Conservation (phyloP, 2,113 vertebrate genomes). For the Pycnonotus jocosus region DNA sequence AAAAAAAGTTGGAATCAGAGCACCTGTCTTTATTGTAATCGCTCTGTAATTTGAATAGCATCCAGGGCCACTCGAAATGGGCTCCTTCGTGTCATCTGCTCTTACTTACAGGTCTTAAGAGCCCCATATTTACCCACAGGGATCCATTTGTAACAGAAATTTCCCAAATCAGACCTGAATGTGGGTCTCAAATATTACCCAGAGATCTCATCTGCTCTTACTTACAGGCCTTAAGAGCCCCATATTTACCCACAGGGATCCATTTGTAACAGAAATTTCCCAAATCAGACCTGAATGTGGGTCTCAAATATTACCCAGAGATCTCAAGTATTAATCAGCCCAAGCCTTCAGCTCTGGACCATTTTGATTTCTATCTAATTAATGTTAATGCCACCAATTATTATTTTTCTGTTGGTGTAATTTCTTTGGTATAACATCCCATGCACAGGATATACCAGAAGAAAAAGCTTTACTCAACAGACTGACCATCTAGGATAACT, state of each 20-base stretch:
- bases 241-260: neutral
- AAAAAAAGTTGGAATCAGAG: neutral
- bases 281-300: neutral
- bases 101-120: neutral
- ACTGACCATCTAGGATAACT: neutral
- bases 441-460: neutral
- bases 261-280: neutral
- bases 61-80: neutral
- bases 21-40: neutral
- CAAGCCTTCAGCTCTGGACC: neutral
- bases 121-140: neutral
- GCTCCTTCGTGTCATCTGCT: neutral
- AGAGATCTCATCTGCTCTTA: neutral
- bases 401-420: neutral
- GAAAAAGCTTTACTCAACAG: neutral
- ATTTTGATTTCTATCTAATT: neutral
- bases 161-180: neutral
- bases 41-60: neutral
- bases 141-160: accelerated
- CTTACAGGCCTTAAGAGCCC: neutral
- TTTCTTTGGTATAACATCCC: too few relatives aligned
- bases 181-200: neutral
- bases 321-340: neutral
- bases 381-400: neutral
- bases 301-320: neutral